Conservation (phyloP, 1,140 invertebrate genomes). For the Dreissena rostriformis region DNA sequence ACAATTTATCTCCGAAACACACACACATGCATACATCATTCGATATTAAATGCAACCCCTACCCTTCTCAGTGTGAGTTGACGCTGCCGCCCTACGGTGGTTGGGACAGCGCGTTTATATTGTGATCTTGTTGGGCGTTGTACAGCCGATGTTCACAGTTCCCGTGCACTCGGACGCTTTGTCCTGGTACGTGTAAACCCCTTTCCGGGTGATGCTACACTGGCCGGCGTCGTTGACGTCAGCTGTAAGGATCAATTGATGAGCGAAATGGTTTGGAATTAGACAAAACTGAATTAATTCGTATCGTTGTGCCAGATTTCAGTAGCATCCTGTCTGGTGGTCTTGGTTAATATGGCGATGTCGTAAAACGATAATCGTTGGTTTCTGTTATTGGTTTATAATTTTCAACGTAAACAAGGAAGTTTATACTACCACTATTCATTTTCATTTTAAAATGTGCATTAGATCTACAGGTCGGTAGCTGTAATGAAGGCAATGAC, state of each 20-base stretch:
- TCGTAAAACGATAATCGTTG: no score
- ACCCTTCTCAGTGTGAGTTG: neutral
- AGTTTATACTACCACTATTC: no score
- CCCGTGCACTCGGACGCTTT: constrained; percentile 55
- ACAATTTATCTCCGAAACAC: no score
- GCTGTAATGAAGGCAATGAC: neutral
- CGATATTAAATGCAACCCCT: neutral
- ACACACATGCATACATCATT: no score
- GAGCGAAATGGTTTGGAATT: no score
- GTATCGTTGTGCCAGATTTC: no score
- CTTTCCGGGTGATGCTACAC: constrained; percentile 49
- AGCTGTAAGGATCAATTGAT: constrained; percentile 49
- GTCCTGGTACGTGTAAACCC: constrained; percentile 55
- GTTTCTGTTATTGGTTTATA: no score
- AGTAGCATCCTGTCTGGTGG: no score
- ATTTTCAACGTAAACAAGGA: no score
- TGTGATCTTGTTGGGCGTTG: constrained; percentile 42
- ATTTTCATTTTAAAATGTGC: neutral
- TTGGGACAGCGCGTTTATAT: constrained; percentile 49
- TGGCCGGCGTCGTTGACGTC: constrained; percentile 52
- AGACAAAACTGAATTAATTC: no score
- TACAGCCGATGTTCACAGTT: constrained; percentile 55
- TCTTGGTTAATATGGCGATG: no score
- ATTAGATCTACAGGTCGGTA: no score
- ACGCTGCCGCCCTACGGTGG: neutral